Base-by-base conservation (phyloP, 1,140 invertebrate genomes). In the Drosophila teissieri region DNA sequence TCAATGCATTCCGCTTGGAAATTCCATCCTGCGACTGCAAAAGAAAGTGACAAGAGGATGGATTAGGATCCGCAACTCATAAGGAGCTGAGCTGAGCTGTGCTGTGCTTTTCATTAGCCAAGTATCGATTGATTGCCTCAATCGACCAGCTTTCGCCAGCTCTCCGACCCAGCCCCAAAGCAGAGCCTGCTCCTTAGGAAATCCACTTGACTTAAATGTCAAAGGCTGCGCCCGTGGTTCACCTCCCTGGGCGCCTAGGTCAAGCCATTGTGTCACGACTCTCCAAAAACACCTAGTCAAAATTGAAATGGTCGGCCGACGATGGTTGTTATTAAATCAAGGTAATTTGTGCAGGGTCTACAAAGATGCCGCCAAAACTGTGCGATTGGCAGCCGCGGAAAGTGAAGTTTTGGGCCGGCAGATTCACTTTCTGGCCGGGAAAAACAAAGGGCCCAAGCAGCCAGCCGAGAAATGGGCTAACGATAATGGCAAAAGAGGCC, bases 301-400 rank as follows among this genome's bases (percentile, higher is more conserved):
- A 70, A 49, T 39, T 39, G 27, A 70, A 72, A 58, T 68, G 75
- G 57, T 62, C 31, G 15, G 53, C 10, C 79, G 67, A 72, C 79
- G 80, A 68, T 83, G 72, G 86, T 83, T 63, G 62, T 89, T 86
- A 86, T 88, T 89, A 86, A 89, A 86, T 88, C 83, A 72, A 89
- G 65, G 75, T 75, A 78, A 86, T 86, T 89, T 86, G 75, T 73
- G 75, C 51, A 48, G 52, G 52, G 55, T 45, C 67, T 62, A 76
- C 79, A 83, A 88, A 88, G 74, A 80, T 56, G 83, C 84, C 75
- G 82, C 82, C 63, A 37, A 15, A 10, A 12, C 14, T 34, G 17
- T n/a, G 19, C 15, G 36, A 57, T 52, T 55, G 62, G 69, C 80
- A 57, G 62, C 62, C 62, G 39, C 63, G 69, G 84, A 86, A 86